Evolutionary conservation across 2,888 invertebrate genomes (phyloP), one percentile per base, ranked within the genome.

Genomic region (Hofmannophila pseudospretella): DNA sequence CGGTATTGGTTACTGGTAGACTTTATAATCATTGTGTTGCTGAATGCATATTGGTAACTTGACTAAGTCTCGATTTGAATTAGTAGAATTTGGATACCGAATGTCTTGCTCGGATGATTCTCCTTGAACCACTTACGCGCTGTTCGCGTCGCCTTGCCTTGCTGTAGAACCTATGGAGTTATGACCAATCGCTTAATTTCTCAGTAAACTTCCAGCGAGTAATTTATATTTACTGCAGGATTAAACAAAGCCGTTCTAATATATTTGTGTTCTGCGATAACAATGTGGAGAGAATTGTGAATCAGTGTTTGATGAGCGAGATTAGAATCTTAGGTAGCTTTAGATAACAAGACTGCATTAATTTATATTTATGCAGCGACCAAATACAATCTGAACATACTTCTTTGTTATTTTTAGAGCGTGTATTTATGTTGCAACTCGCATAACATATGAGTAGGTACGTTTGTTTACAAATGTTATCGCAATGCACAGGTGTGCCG

Each of bases 91-190:
- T 60, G 51, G 55, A 63, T 60, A 67, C 55, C 49, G 51, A 57
- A 63, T 56, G 58, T 58, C 62, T 54, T 55, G 64, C 59, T 66
- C 50, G 51, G 56, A 57, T 51, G 63, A 67, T 50, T 66, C 44
- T 49, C 80, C 79, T 80, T 80, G 80, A 68, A 64, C 77, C 65
- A 79, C 59, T 78, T 77, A 67, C 60, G 58, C 56, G 68, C 66
- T 53, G 49, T 45, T 49, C 53, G 54, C 54, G 56, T 58, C 55
- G 31, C 30, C 25, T 30, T 38, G 33, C 28, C 25, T 32, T 27
- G 22, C 10, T 32, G 9, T 11, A 14, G 13, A 13, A 31, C n/a
- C 5, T 25, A 34, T 22, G 26, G 14, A 22, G n/a, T 14, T 27
- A 14, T 10, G 25, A 20, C 8, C 14, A 32, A 32, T 26, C 9